Evolutionary conservation across 2,888 invertebrate species (phyloP).

Genomic region (Cosmia trapezina): DNA sequence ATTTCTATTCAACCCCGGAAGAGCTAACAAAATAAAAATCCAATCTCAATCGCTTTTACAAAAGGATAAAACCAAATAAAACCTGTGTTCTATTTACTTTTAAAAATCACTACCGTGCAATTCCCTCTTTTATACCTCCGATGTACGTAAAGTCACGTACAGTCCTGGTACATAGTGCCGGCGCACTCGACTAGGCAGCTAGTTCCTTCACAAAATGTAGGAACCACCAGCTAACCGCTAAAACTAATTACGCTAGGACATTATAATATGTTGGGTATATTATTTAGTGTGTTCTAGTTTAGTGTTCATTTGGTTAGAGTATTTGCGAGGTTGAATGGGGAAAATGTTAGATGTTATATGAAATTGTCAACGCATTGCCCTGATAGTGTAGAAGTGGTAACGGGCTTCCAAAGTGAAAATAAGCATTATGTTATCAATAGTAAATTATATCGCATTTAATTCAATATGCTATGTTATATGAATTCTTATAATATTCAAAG

Average conservation of each 20-base stretch:
- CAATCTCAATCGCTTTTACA: slow-evolving; percentile 32
- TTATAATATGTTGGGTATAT: slow-evolving; percentile 13
- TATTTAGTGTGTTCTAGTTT: slow-evolving; percentile 36
- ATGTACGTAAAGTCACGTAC: slow-evolving; percentile 59
- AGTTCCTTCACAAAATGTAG: slow-evolving; percentile 50
- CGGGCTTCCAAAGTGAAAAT: too few species aligned
- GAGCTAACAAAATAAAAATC: slow-evolving; percentile 41
- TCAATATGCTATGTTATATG: too few species aligned
- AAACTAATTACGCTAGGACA: slow-evolving; percentile 53
- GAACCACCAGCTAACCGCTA: slow-evolving; percentile 40
- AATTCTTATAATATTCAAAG: too few species aligned
- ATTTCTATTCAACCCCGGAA: slow-evolving; percentile 1
- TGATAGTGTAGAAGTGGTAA: neutral
- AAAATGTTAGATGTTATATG: slow-evolving; percentile 5
- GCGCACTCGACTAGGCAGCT: slow-evolving; percentile 21
- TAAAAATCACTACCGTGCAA: slow-evolving; percentile 54
- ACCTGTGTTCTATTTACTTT: slow-evolving; percentile 55
- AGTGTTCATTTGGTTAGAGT: slow-evolving; percentile 25
- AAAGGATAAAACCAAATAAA: slow-evolving; percentile 40
- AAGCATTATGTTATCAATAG: too few species aligned
- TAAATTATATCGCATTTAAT: too few species aligned
- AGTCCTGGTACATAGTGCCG: slow-evolving; percentile 24
- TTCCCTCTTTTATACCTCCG: slow-evolving; percentile 49
- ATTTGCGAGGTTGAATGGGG: neutral
- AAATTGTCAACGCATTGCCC: neutral